Base-by-base conservation (phyloP, 1,140 invertebrate genomes). In the Diorhabda elongata region DNA sequence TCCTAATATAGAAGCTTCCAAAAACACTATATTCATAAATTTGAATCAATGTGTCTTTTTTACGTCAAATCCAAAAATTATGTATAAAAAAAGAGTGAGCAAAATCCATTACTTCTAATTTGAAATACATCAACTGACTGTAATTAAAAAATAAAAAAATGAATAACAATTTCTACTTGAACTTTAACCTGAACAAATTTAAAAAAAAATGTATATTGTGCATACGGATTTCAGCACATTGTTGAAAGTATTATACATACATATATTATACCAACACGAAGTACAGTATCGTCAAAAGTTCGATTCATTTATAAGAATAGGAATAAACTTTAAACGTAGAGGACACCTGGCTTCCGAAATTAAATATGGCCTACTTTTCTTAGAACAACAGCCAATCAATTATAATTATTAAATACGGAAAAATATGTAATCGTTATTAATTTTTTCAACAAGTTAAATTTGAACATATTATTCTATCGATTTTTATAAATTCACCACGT, bases 321-420 rank as follows among this genome's bases (percentile, higher is more conserved):
- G 62, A 52, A 71, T 64, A 47, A 64, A 58, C 61, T 26, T 8
- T 9, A 52, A 6, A 52, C 47, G 47, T 26, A 11, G 66, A 44
- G 64, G 61, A 74, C 74, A 75, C 74, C 74, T 75, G 74, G 64
- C 69, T 69, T 69, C 69, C 70, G 71, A 76, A 76, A 76, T 74
- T 76, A 76, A 74, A 74, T 74, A 76, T 74, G 75, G 70, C 75
- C 75, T 74, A 76, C 73, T 75, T 75, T n/a, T n/a, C 9, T 57
- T 44, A 59, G n/a, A 47, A 61, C 59, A 61, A 52, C 6, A 8
- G 4, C 47, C 6, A 52, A 52, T 52, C 47, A n/a, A 4, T 8
- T 52, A 52, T 26, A 26, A 26, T 26, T 26, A 26, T 26, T 26
- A 26, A 26, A 26, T 26, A 26, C 26, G 26, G 26, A 26, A 26